These are phyloP conservation scores for Oceanites oceanicus DNA, from an alignment of 2,113 vertebrate species.

Conservation along the genomic window DNA sequence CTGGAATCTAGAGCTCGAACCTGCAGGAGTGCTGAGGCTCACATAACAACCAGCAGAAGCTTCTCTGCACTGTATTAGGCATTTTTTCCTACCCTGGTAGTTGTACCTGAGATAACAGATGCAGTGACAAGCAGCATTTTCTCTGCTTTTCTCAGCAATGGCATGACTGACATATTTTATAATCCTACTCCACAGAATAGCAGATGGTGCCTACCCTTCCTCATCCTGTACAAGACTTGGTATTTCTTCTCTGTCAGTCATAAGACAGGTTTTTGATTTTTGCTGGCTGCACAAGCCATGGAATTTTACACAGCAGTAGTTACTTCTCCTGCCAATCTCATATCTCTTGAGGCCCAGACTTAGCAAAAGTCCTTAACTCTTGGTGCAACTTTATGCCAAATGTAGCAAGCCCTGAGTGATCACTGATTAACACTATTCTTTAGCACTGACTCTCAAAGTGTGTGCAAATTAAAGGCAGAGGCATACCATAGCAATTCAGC, in stretches of 20 bases:
- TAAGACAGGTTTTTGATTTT: background rate
- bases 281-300: background rate
- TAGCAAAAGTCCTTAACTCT: background rate
- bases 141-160: background rate
- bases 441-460: background rate
- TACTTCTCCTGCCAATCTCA: background rate
- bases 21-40: background rate
- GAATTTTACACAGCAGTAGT: background rate
- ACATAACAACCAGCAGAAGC: background rate
- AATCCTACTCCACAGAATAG: slow-evolving; percentile 12
- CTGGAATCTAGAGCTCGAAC: background rate
- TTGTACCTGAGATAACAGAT: slow-evolving; percentile 7
- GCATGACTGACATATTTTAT: slow-evolving; percentile 47
- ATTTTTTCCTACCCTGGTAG: background rate
- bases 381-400: background rate
- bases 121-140: background rate
- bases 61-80: background rate
- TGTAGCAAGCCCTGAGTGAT: background rate
- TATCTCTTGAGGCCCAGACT: background rate
- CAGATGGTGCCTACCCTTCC: slow-evolving; percentile 48
- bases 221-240: slow-evolving; percentile 26
- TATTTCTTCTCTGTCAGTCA: slow-evolving; percentile 59
- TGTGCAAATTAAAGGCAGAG: background rate
- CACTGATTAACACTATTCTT: background rate
- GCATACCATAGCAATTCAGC: background rate